A percentile compares a stretch with the other conserved stretches of the same genome.
These are phyloP conservation scores for Sesia bembeciformis DNA, from an alignment of 2,888 invertebrate genomes.

Conservation along the genomic window DNA sequence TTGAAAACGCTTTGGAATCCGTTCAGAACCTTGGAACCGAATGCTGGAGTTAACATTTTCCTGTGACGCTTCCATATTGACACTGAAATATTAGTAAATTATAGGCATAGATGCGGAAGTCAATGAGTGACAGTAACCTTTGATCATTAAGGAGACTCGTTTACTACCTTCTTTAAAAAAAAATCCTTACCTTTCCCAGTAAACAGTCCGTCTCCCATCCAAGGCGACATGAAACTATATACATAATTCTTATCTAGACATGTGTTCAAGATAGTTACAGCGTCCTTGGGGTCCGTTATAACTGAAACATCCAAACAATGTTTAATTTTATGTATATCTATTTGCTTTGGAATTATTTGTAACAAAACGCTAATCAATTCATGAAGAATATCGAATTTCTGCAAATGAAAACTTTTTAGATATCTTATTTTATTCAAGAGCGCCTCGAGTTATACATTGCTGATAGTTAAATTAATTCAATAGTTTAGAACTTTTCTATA, in stretches of 20 bases:
- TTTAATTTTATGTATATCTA: too few species aligned
- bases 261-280: not conserved
- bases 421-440: too few species aligned
- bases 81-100: slow-evolving; percentile 13
- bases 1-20: slow-evolving; percentile 22
- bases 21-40: slow-evolving; percentile 20
- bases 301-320: not conserved
- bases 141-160: not conserved
- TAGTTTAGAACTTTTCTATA: too few species aligned
- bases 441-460: too few species aligned
- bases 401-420: too few species aligned
- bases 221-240: not conserved
- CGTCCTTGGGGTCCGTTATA: not conserved
- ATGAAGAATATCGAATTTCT: too few species aligned
- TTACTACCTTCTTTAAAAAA: not conserved
- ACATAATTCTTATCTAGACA: not conserved
- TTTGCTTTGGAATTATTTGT: too few species aligned
- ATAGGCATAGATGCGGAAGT: too few species aligned
- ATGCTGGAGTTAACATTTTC: slow-evolving; percentile 22
- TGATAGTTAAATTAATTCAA: too few species aligned
- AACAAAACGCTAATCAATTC: too few species aligned
- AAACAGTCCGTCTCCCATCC: not conserved
- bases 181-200: not conserved
- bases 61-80: slow-evolving; percentile 25
- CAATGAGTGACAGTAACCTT: not conserved